Evolutionary conservation across 1,140 invertebrate genomes (phyloP).

Genomic region (Micrasema minimum): DNA sequence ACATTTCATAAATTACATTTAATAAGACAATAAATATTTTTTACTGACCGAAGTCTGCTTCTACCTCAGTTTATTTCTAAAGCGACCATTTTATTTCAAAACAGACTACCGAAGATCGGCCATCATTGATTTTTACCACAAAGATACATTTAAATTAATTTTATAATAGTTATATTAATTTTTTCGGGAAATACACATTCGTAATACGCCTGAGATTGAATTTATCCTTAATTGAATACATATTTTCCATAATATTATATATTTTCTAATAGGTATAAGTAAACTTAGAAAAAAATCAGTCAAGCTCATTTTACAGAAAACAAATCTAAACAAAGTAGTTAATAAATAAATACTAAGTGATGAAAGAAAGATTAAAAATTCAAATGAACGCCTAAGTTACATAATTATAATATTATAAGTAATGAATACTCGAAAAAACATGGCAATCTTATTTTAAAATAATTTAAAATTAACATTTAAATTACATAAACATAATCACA

Average conservation of each 20-base stretch:
- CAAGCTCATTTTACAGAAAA: conserved; percentile 16
- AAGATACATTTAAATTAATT: conserved; percentile 7
- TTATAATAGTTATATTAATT: not conserved
- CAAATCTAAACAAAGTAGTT: conserved; percentile 16
- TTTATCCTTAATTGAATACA: too few relatives aligned
- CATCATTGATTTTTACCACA: conserved; percentile 11
- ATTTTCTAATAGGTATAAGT: too few relatives aligned
- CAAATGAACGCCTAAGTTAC: too few relatives aligned
- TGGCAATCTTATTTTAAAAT: conserved; percentile 29
- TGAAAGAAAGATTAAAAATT: not conserved
- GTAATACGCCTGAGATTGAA: conserved; percentile 14
- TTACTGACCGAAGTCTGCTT: too few relatives aligned
- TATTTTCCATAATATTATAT: too few relatives aligned
- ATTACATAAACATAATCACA: conserved; percentile 28
- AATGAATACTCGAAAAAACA: conserved; percentile 22
- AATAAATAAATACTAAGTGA: conserved; percentile 27
- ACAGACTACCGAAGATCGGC: conserved; percentile 7
- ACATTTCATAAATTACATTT: conserved; percentile 21
- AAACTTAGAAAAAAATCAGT: conserved; percentile 29
- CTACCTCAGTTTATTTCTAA: too few relatives aligned
- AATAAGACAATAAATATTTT: conserved; percentile 24
- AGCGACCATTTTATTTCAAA: too few relatives aligned
- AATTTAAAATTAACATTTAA: conserved; percentile 28
- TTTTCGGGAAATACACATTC: conserved; percentile 4
- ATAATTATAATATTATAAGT: conserved; percentile 11